Evolutionary conservation across 2,797 vertebrate species (phyloP).

Genomic region (Megaceryle alcyon): DNA sequence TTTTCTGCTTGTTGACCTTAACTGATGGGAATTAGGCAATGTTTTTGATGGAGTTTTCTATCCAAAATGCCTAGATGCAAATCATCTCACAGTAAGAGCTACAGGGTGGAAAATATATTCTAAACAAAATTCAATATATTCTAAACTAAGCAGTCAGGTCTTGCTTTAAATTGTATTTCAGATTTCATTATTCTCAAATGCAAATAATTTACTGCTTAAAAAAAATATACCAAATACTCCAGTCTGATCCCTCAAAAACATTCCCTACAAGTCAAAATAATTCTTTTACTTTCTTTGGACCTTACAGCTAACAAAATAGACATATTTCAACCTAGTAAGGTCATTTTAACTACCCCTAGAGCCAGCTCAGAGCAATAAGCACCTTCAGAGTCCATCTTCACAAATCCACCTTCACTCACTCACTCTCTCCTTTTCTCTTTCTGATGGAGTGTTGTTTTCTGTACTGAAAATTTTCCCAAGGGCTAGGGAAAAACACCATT

Average conservation of each 20-base stretch:
- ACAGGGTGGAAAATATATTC: neutral
- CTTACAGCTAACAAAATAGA: neutral
- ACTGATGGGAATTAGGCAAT: neutral
- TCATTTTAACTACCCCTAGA: neutral
- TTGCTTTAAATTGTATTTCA: neutral
- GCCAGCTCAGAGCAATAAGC: neutral
- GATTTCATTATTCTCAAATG: neutral
- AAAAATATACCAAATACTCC: neutral
- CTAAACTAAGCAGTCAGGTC: neutral
- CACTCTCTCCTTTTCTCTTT: too few relatives aligned
- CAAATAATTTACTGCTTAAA: neutral
- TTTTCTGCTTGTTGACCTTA: neutral
- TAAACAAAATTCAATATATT: neutral
- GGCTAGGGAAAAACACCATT: neutral
- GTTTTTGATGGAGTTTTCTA: neutral
- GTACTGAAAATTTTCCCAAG: neutral
- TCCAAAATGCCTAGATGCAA: neutral
- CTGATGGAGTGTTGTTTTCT: neutral
- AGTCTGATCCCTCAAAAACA: neutral
- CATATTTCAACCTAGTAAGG: neutral
- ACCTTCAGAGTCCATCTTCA: neutral
- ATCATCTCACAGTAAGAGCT: neutral
- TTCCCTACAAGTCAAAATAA: neutral
- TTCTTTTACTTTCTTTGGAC: neutral
- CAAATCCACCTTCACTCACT: neutral